Evolutionary conservation across 2,797 vertebrate species (phyloP), one percentile per base, ranked within the genome.

Genomic region (Enteromius paludinosus): DNA sequence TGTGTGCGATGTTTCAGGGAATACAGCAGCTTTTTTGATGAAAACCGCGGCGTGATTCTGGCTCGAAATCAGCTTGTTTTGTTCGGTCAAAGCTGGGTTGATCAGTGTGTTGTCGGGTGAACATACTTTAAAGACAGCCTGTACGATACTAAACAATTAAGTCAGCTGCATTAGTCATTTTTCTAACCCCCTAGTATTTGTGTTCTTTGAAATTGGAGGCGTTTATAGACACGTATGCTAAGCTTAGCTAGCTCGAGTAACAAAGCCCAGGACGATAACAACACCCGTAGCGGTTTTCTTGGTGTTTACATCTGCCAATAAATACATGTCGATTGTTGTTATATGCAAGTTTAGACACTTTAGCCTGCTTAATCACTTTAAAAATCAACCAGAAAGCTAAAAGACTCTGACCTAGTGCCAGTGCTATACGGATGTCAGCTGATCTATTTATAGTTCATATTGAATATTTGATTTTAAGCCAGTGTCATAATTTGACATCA

Each of bases 381-480:
- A 54, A 45, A 33, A 71, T 28, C 71, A 66, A 15, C 43, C 62
- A 43, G 74, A 49, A 47, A 74, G 14, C 47, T 56, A 25, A 49
- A 65, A 54, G 35, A 74, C 20, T 79, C 49, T 49, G 77, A 66
- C 59, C 15, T 35, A 54, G 62, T 69, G 65, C 35, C 78, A 66
- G 56, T 59, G 62, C 64, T 74, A 61, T 64, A 70, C 76, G 75
- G n/a, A 52, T 74, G 70, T 56, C 68, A 85, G 17, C 81, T 49
- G 79, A 78, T 86, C 82, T 85, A 81, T 85, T 87, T 69, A 66
- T 81, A 81, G 82, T 81, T 80, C 81, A 68, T 78, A 71, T 74
- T 83, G 81, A 83, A 82, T 85, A 69, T 73, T 61, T 79, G 47
- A 79, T 84, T 81, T 75, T 35, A 65, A 78, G 74, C 77, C 61